Base-by-base conservation (phyloP, 2,888 invertebrate genomes). In the Eulithis testata region DNA sequence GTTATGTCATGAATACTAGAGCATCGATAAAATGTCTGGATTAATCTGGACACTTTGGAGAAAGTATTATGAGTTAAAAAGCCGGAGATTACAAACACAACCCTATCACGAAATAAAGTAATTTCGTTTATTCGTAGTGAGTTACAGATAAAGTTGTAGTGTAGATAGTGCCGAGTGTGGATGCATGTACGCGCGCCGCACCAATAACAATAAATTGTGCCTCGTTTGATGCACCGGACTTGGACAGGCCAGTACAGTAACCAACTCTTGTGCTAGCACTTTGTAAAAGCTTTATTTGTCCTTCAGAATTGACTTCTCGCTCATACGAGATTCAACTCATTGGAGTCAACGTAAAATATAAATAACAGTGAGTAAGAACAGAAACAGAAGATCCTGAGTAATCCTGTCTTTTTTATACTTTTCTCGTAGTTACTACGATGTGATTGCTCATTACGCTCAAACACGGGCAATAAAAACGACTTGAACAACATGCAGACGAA, bases 181-280 rank as follows among this genome's bases (percentile, higher is more conserved):
- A 93, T 93, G 91, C 92, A 81, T 93, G 92, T 93, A 88, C 88
- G 90, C 86, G 87, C 83, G 86, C 84, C 85, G 84, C 76, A 73
- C 89, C 92, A 91, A 93, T 93, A 93, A 93, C 93, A 90, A 93
- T 93, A 93, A 93, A 93, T 93, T 89, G 87, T 78, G 82, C 84
- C 86, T 85, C 90, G 90, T 90, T 90, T 90, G 91, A 90, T 87
- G 88, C 87, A 86, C 90, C 90, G 87, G 81, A 58, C 31, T 59
- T 44, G 53, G 77, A 79, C 78, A 73, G 66, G 66, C 61, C 52
- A 75, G 62, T 63, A 71, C 71, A 63, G 55, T 62, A 31, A 47
- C 14, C 45, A 27, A 44, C 44, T 59, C 27, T 51, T 62, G 31
- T 11, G 40, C 40, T 59, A 45, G 44, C 62, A 58, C 49, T 58